Base-by-base conservation (phyloP, 2,797 vertebrate genomes). In the Cirrhinus mrigala region DNA sequence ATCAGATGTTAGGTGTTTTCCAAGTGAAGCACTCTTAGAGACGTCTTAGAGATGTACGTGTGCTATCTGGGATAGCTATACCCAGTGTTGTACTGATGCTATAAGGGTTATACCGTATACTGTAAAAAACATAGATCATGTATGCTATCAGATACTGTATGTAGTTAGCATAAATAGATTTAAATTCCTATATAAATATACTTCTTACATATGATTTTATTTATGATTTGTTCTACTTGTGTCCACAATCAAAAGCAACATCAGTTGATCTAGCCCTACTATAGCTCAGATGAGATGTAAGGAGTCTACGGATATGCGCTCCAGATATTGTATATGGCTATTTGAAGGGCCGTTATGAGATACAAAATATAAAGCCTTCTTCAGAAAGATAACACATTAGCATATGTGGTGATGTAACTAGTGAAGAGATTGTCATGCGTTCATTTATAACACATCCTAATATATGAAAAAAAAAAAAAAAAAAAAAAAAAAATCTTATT, bases 341-440 rank as follows among this genome's bases (percentile, higher is more conserved):
- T 87, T 85, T 50, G 52, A 84, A 87, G 73, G 56, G 82, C 64
- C 37, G 46, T 79, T 60, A 84, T 40, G 40, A 70, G 40, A 75
- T 88, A 88, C 66, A 79, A 68, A 58, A 81, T 52, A 33, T 85
- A 6, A 80, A 69, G 52, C n/a, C 62, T 85, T 46, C 29, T 50
- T 24, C 40, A 44, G 29, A 83, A 85, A 86, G 90, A 91, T 89
- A 89, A 93, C 89, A 90, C 3, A 88, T 92, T 89, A 92, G 81
- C 83, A 87, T 91, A 87, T 91, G 83, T 88, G 90, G 88, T 89
- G 91, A 89, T 88, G 88, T 89, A 89, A 90, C 90, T 91, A 88
- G 74, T 90, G 92, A 91, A 92, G 95, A 95, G 96, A 97, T 96
- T 95, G 95, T 96, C 96, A 96, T 97, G 96, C 96, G 94, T 94